Evolutionary conservation across 2,797 vertebrate genomes (phyloP), one percentile per base, ranked within the genome.

Genomic region (Leptodon cayanensis): DNA sequence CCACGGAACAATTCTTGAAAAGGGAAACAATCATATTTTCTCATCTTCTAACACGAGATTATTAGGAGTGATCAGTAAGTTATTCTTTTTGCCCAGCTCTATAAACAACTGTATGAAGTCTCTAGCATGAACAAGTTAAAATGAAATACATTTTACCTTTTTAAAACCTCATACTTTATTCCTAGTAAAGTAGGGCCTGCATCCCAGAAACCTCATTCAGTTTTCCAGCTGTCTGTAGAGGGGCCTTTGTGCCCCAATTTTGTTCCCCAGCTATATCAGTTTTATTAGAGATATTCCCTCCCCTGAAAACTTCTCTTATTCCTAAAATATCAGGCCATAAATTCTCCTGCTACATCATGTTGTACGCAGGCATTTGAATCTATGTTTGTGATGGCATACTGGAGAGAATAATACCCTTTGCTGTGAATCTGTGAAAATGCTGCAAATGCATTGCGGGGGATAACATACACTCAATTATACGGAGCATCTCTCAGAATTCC

Each of bases 371-470:
- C 72, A n/a, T 46, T 40, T 46, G 83, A 63, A n/a, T 50, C 20
- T 59, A 40, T 83, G 61, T 57, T 79, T 61, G 46, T 70, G 72
- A 57, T 79, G 35, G 50, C 42, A 12, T 19, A 13, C 39, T 37
- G 67, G 18, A 80, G 70, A 79, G 73, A 89, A 37, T 31, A 82
- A 70, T 31, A 47, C 55, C 54, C 55, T 90, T 72, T 61, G 40
- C 79, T 82, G 44, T 17, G 83, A 26, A 16, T 18, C 71, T 70
- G 78, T 62, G 58, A 12, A 94, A 84, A 37, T 4, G 52, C 59
- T 85, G 80, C 0, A 0, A n/a, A 42, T 16, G 73, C 3, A 0
- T 44, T 50, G 66, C 26, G 58, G 49, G 63, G 47, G 39, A 73
- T 62, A 87, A 55, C 59, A 47, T 7, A 16, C 54, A 22, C 74